phyloP scores from a whole-genome alignment of 2,888 invertebrate species.

The Elegia similella region DNA sequence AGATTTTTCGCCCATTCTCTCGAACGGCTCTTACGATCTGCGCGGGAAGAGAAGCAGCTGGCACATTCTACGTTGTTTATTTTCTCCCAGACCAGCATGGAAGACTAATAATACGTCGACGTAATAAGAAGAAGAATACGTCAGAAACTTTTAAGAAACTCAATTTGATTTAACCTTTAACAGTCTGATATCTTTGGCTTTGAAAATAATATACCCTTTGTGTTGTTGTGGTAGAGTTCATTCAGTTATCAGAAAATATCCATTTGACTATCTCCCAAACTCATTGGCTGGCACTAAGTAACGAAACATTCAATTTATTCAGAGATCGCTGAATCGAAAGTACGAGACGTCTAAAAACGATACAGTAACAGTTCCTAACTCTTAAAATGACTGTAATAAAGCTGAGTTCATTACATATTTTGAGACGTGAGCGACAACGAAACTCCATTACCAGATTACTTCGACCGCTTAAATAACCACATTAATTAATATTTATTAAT shows the following conservation, averaged over 20 bases:
- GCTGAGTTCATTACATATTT: neutral
- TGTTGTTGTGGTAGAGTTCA: too few species aligned
- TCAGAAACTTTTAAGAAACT: too few species aligned
- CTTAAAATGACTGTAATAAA: neutral
- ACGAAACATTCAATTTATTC: conserved; percentile 12
- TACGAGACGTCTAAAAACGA: neutral
- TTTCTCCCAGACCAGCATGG: too few species aligned
- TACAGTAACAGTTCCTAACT: neutral
- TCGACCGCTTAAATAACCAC: conserved; percentile 34
- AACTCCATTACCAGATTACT: conserved; percentile 48
- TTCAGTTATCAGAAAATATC: neutral
- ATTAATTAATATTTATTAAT: conserved; percentile 41
- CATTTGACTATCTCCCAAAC: neutral
- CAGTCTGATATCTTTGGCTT: too few species aligned
- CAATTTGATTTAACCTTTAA: too few species aligned
- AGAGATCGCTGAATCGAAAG: conserved; percentile 14
- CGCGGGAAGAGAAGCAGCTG: too few species aligned
- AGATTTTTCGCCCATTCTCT: too few species aligned
- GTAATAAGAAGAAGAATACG: too few species aligned
- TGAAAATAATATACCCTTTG: too few species aligned
- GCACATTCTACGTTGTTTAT: too few species aligned
- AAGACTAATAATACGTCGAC: too few species aligned
- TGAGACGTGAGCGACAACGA: conserved; percentile 31
- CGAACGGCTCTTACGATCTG: too few species aligned
- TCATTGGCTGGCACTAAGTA: neutral